These are phyloP conservation scores for Ammodytes marinus DNA, from an alignment of 2,113 vertebrate species.

Conservation along the genomic window DNA sequence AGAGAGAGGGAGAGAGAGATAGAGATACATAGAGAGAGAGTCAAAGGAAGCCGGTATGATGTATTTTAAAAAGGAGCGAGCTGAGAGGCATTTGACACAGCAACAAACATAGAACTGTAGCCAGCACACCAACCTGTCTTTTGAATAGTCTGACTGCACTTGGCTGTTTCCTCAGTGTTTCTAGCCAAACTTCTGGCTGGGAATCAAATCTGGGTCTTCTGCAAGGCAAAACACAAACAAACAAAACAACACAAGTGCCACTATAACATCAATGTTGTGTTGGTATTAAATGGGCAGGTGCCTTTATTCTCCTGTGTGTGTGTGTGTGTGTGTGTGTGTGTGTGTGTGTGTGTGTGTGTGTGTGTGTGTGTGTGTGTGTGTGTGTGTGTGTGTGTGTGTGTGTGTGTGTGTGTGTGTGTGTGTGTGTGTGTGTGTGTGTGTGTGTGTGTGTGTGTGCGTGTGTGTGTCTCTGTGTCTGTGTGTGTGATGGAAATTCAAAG, in stretches of 20 bases:
- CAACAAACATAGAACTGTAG: constrained; percentile 40
- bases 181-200: constrained; percentile 36
- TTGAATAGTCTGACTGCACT: constrained; percentile 38
- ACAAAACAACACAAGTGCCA: not conserved
- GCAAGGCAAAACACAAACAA: constrained; percentile 24
- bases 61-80: constrained; percentile 4
- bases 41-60: not conserved
- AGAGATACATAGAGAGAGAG: not conserved
- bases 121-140: constrained; percentile 32
- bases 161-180: constrained; percentile 32
- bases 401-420: too few species aligned
- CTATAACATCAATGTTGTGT: not conserved
- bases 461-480: too few species aligned
- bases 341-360: too few species aligned
- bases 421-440: too few species aligned
- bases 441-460: too few species aligned
- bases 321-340: too few species aligned
- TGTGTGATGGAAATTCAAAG: constrained; percentile 12
- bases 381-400: too few species aligned
- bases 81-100: constrained; percentile 33
- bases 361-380: too few species aligned
- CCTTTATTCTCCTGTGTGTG: constrained; percentile 27
- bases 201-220: constrained; percentile 30
- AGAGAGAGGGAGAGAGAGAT: not conserved
- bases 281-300: constrained; percentile 35